These are phyloP conservation scores for Australoheros scitulus DNA, from an alignment of 2,113 vertebrate genomes.

Conservation along the genomic window DNA sequence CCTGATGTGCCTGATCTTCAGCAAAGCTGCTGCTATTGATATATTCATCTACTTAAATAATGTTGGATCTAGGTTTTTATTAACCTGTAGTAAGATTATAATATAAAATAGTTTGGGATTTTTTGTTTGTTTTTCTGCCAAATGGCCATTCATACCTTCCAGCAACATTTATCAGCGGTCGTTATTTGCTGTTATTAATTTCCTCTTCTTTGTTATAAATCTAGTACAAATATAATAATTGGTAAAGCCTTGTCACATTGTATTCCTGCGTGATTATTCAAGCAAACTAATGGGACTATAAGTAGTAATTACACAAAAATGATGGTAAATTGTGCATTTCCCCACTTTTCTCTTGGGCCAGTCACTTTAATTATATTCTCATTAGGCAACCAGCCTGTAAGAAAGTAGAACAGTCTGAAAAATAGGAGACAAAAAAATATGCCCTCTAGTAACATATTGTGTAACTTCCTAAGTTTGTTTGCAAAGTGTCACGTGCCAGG, in stretches of 20 bases:
- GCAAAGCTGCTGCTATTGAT: neutral
- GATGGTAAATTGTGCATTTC: conserved; percentile 4
- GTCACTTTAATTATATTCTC: neutral
- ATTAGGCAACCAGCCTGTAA: neutral
- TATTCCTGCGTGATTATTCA: neutral
- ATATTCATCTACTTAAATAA: neutral
- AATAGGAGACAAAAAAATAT: neutral
- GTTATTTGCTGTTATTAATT: neutral
- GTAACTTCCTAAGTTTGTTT: neutral
- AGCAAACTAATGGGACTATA: neutral
- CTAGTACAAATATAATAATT: neutral
- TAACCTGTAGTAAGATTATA: neutral
- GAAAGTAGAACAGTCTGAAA: neutral
- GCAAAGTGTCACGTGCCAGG: neutral
- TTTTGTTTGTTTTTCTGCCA: neutral
- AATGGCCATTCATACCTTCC: neutral
- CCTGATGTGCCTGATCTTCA: neutral
- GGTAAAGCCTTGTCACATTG: neutral
- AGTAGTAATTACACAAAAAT: conserved; percentile 2
- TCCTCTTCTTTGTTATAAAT: neutral
- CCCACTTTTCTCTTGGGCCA: neutral
- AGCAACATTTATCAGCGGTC: neutral
- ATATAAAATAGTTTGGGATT: neutral
- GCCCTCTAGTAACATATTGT: neutral
- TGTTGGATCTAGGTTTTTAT: neutral